Base-by-base conservation (phyloP, 2,888 invertebrate species). In the Pteria penguin region DNA sequence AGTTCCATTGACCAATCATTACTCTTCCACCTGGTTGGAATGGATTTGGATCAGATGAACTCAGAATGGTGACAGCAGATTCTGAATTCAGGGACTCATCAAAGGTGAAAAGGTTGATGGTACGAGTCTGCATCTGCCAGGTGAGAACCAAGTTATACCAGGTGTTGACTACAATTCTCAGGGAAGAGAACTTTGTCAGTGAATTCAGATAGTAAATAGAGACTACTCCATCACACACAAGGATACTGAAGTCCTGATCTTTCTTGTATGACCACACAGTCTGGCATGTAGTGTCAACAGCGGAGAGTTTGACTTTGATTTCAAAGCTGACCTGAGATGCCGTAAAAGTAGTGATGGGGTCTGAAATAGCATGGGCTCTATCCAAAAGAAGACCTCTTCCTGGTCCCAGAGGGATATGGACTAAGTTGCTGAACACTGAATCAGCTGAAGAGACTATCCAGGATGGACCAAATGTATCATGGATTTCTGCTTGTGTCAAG, bases 81-180 rank as follows among this genome's bases (percentile, higher is more conserved):
- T 68, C 58, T 26, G 72, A 66, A 65, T 72, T 73, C 14, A 70
- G 18, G 22, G 74, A 63, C 18, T 82, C 80, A 2, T 73, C 73
- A 2, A 84, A 66, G 14, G 84, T 68, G 52, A 79, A 82, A 18
- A 86, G 67, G 14, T 65, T 32, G 24, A 84, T 57, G 11, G 60
- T 73, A 24, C 73, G 29, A 2, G 73, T 71, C 4, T 63, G 57
- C 3, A 66, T 58, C 11, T 60, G 68, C 87, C 87, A 88, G 8
- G 75, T 82, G n/a, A 83, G 32, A 11, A 84, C 69, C 22, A 87
- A 66, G 68, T 88, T 86, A 66, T 86, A 86, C 88, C 88, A 88
- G 5, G 60, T 78, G 22, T 79, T 33, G 4, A 69, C 54, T 4
- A 63, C 60, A n/a, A 87, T 76, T 26, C 57, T 54, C 2, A 87